Conservation (phyloP, 2,797 vertebrate genomes). For the Sparus aurata region DNA sequence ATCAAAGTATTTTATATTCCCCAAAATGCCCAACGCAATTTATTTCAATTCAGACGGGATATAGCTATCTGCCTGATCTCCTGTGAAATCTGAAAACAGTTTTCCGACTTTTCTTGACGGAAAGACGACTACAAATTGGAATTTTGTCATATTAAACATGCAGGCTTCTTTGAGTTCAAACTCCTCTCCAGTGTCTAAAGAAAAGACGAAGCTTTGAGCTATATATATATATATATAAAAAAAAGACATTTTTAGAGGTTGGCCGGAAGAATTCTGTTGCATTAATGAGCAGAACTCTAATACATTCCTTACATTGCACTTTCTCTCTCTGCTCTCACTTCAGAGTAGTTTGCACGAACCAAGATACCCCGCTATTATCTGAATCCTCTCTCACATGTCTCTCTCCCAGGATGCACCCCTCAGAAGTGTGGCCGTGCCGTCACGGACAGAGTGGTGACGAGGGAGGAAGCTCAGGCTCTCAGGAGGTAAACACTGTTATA, state of each 20-base stretch:
- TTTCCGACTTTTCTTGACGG: neutral
- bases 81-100: neutral
- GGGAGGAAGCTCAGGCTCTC: conserved; percentile 89
- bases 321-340: neutral
- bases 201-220: conserved; percentile 6
- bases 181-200: conserved; percentile 10
- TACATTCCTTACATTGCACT: conserved; percentile 5
- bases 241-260: neutral
- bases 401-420: conserved; percentile 91
- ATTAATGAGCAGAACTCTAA: conserved; percentile 18
- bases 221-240: neutral
- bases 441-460: conserved; percentile 88
- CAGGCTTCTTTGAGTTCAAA: neutral
- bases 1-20: neutral
- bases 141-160: neutral
- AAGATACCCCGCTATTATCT: neutral
- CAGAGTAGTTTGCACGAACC: neutral
- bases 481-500: conserved; percentile 83
- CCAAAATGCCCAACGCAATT: neutral
- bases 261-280: conserved; percentile 5
- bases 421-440: conserved; percentile 92
- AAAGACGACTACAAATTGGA: conserved; percentile 4
- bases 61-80: neutral
- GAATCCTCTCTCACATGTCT: neutral
- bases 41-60: neutral